Evolutionary conservation across 2,113 vertebrate species (phyloP).

Genomic region (Hyperopisus bebe): DNA sequence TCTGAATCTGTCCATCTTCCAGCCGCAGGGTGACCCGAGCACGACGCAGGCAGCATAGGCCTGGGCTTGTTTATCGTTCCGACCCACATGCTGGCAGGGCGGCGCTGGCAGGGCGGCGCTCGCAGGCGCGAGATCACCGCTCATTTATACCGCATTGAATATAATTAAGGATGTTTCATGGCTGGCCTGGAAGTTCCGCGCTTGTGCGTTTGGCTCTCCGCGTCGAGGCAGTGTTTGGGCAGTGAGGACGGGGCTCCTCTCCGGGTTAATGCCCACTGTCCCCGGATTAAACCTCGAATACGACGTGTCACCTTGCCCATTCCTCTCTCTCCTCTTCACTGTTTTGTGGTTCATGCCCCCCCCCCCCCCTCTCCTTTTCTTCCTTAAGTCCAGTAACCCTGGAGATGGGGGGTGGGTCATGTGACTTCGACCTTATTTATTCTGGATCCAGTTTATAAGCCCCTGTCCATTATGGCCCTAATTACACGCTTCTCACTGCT

Average conservation of each 20-base stretch:
- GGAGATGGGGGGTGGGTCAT: neutral
- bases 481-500: neutral
- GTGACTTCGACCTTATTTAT: neutral
- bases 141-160: neutral
- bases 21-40: neutral
- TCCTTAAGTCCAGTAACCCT: constrained; percentile 4
- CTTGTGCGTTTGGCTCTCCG: too few relatives aligned
- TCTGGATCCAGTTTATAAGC: neutral
- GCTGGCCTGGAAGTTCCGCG: neutral
- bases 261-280: too few relatives aligned
- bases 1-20: neutral
- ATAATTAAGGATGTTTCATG: neutral
- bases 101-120: neutral
- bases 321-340: neutral
- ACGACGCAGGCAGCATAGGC: neutral
- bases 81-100: neutral
- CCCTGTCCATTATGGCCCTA: neutral
- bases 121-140: neutral
- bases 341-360: neutral
- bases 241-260: neutral
- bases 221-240: neutral
- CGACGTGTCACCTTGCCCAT: neutral
- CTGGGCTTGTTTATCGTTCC: neutral
- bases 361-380: neutral
- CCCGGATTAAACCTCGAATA: neutral